Conservation (phyloP, 2,113 vertebrate species). For the Tyto alba region DNA sequence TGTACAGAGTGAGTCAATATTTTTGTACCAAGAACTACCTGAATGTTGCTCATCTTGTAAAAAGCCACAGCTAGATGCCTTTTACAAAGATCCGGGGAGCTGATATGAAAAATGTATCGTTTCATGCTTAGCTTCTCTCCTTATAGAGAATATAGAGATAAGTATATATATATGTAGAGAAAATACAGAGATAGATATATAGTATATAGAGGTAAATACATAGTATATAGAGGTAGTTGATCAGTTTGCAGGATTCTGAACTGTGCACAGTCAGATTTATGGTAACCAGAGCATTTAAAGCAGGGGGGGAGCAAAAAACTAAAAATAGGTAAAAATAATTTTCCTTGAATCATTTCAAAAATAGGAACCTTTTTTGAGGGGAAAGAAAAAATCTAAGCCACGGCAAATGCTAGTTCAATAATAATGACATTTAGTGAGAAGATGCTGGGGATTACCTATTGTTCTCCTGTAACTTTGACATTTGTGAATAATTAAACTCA, state of each 20-base stretch:
- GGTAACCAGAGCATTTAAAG: neutral
- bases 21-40: neutral
- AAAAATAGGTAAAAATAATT: neutral
- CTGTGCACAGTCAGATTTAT: neutral
- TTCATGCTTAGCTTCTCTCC: neutral
- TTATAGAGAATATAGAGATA: no score
- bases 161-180: no score
- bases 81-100: neutral
- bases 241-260: neutral
- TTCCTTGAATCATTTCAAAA: neutral
- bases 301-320: neutral
- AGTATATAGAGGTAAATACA: no score
- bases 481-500: constrained; percentile 15
- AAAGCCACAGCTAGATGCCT: neutral
- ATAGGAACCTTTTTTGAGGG: neutral
- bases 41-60: neutral
- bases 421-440: neutral
- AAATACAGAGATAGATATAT: no score
- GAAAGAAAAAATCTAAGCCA: neutral
- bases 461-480: neutral
- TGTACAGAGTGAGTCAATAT: neutral
- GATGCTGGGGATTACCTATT: neutral
- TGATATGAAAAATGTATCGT: neutral
- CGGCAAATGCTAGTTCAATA: neutral
- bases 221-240: neutral